Evolutionary conservation across 2,888 invertebrate genomes (phyloP), one percentile per base, ranked within the genome.

Genomic region (Apamea monoglypha): DNA sequence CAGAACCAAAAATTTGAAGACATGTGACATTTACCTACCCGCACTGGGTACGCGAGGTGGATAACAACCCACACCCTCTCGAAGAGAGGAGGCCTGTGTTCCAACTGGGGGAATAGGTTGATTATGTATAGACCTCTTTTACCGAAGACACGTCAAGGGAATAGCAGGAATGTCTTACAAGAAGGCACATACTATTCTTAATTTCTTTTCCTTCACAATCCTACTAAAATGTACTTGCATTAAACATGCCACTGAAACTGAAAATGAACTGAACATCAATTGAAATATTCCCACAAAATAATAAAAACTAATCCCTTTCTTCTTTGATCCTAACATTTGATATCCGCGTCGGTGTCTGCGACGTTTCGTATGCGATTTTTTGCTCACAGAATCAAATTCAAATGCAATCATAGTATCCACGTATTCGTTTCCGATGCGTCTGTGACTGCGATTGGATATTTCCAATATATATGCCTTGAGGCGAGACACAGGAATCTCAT

Each of bases 401-500:
- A 92, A 93, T 90, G 93, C 92, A 93, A 94, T 94, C 93, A 91
- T 88, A 89, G 88, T 87, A 89, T 90, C 89, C 89, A 90, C 87
- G 89, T 89, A 87, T 91, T 91, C 91, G 90, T 89, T 91, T 88
- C 84, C 87, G 86, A 90, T 92, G 90, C 90, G 85, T 90, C 90
- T 90, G 90, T 88, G 92, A 90, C 90, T 90, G 88, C 92, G 91
- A 92, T 93, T 92, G 90, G 91, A 94, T 93, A 92, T 92, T 93
- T 93, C 91, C 93, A 92, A 94, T 94, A 93, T 94, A 93, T 93
- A 92, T 92, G 89, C 91, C 91, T 86, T 87, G 86, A 90, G 90
- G 90, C 89, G 90, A 90, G 90, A 91, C 87, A 87, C 56, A 86
- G 89, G 90, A 92, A 94, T 94, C 90, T 92, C 90, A 92, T 92